These are phyloP conservation scores for Drosophila monieri DNA, from an alignment of 2,888 invertebrate species.

Conservation along the genomic window DNA sequence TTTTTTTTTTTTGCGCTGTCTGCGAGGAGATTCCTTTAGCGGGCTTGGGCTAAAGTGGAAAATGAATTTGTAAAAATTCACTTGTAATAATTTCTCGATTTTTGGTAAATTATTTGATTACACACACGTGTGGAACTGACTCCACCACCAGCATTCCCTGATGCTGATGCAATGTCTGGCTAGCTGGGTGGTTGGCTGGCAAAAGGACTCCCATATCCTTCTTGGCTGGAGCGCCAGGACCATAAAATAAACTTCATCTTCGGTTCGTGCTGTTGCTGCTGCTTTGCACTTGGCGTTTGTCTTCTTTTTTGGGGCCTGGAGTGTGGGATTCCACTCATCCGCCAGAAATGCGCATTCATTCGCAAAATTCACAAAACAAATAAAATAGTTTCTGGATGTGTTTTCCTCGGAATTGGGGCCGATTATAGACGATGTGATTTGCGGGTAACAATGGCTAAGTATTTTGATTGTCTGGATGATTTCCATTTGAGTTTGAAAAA, in stretches of 20 bases:
- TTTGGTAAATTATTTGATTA: slow-evolving; percentile 82
- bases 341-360: slow-evolving; percentile 61
- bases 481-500: slow-evolving; percentile 5
- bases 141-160: slow-evolving; percentile 4
- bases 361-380: slow-evolving; percentile 76
- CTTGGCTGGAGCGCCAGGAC: slow-evolving; percentile 41
- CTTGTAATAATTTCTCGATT: slow-evolving; percentile 81
- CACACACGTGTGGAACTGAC: slow-evolving; percentile 74
- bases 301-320: slow-evolving; percentile 3
- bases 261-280: slow-evolving; percentile 50
- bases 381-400: slow-evolving; percentile 58
- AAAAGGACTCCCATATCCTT: slow-evolving; percentile 36
- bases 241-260: slow-evolving; percentile 80
- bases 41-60: slow-evolving; percentile 52
- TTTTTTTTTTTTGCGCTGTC: background rate
- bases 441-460: slow-evolving; percentile 8
- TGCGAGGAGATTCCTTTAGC: slow-evolving; percentile 29
- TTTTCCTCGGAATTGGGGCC: slow-evolving; percentile 5
- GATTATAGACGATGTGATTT: slow-evolving; percentile 31
- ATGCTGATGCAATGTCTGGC: slow-evolving; percentile 49
- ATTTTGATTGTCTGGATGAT: background rate
- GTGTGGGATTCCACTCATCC: slow-evolving; percentile 17
- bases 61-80: slow-evolving; percentile 78
- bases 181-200: slow-evolving; percentile 5
- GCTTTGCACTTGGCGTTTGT: slow-evolving; percentile 28